Conservation (phyloP, 2,888 invertebrate genomes). For the Epinotia demarniana region DNA sequence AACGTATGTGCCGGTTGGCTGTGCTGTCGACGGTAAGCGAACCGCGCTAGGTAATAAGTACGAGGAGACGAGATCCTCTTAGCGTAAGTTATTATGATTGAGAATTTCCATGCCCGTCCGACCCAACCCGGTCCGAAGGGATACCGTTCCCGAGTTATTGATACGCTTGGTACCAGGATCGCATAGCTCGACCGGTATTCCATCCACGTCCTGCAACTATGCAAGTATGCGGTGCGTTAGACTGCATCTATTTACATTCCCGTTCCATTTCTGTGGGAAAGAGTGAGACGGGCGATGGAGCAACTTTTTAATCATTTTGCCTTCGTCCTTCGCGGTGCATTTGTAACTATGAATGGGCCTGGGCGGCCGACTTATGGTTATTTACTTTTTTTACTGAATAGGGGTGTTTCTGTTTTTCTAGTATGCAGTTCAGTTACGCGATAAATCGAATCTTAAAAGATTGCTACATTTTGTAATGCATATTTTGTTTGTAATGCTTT, state of each 20-base stretch:
- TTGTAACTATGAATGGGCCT: conserved; percentile 7
- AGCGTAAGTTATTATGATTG: conserved; percentile 22
- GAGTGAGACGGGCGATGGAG: conserved; percentile 19
- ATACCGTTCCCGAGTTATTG: conserved; percentile 51
- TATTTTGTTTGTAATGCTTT: no score
- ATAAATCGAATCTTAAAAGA: no score
- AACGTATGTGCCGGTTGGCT: no score
- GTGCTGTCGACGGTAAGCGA: no score
- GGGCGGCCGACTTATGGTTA: not conserved
- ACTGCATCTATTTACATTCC: conserved; percentile 20
- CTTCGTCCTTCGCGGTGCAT: not conserved
- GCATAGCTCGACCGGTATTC: conserved; percentile 46
- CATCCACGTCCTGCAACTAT: conserved; percentile 10
- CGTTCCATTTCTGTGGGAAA: not conserved
- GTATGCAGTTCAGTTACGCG: not conserved
- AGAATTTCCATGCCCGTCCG: not conserved
- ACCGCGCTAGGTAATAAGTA: no score
- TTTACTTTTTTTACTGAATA: conserved; percentile 1
- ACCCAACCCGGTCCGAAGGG: conserved; percentile 21
- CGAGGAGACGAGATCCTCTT: conserved; percentile 12
- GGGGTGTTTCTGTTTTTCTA: not conserved
- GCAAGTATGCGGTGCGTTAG: conserved; percentile 23
- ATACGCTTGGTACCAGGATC: conserved; percentile 53
- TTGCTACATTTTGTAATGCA: no score
- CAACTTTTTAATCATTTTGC: not conserved